phyloP scores from a whole-genome alignment of 1,140 invertebrate genomes.

The Stegodyphus mimosarum region DNA sequence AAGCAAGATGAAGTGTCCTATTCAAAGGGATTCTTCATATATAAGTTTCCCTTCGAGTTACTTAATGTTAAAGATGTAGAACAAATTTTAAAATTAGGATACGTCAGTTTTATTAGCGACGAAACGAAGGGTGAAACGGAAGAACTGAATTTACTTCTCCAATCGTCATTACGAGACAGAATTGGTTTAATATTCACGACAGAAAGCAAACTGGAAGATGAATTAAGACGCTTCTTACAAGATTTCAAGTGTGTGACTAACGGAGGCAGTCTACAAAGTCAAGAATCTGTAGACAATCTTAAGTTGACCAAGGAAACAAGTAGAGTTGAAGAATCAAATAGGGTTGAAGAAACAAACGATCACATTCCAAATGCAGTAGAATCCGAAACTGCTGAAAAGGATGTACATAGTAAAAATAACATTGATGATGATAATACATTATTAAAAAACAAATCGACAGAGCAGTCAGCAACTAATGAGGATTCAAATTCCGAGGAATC shows the following conservation, averaged over 20 bases:
- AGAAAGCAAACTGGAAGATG: conserved; percentile 30
- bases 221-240: conserved; percentile 21
- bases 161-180: conserved; percentile 15
- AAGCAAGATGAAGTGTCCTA: conserved; percentile 37
- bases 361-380: neutral
- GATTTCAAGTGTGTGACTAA: neutral
- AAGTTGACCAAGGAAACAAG: neutral
- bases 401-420: neutral
- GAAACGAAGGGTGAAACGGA: conserved; percentile 4
- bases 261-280: neutral
- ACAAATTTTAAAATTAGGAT: conserved; percentile 11
- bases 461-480: neutral
- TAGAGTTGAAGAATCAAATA: neutral
- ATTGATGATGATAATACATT: neutral
- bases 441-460: neutral
- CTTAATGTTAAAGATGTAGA: conserved; percentile 17
- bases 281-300: neutral
- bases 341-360: neutral
- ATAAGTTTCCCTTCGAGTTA: conserved; percentile 31
- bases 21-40: conserved; percentile 45
- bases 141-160: conserved; percentile 2
- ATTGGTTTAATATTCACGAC: conserved; percentile 40
- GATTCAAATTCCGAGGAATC: neutral
- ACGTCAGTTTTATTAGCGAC: conserved; percentile 38
- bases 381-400: neutral